Evolutionary conservation across 2,797 vertebrate species (phyloP), one percentile per base, ranked within the genome.

Genomic region (Apogon hyalosoma): DNA sequence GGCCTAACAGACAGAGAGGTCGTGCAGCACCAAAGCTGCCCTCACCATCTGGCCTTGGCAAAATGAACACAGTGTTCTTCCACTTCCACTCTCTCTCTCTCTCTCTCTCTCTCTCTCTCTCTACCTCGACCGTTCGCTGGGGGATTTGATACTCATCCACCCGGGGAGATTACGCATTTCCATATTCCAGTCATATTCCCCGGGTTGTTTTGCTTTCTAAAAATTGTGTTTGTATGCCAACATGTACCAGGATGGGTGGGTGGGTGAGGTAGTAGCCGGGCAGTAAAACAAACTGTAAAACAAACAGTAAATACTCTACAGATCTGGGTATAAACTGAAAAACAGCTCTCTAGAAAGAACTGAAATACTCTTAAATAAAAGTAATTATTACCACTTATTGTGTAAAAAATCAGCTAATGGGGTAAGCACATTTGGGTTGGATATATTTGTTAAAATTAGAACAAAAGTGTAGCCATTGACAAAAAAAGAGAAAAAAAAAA

Each of bases 11-110:
- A 64, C 80, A 85, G 82, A 77, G 80, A 77, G 83, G 75, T 69
- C 53, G 63, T 80, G 81, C 79, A 73, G 75, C 83, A 84, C 88
- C 79, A 91, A 92, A 90, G 90, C 91, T 88, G 86, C 90, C 87
- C 88, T 90, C 80, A 79, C 91, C 91, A 92, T 91, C 91, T 91
- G 91, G 85, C 88, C 88, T 83, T 87, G 88, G 87, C 89, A 87
- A 92, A 90, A 87, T 90, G 88, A 90, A 88, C 88, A 85, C 77
- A 85, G 79, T 75, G 84, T 82, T 80, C 62, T 54, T 84, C 75
- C 56, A 47, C 73, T 12, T 24, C 50, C 70, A 70, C 73, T 73
- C 73, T 42, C 69, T 41, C 49, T 61, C 67, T 48, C 69, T 72
- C 73, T 56, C 59, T 63, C 64, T 52, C 55, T 49, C 74, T 48